Evolutionary conservation across 2,113 vertebrate species (phyloP), one percentile per base, ranked within the genome.

Genomic region (Hymenochirus boettgeri): DNA sequence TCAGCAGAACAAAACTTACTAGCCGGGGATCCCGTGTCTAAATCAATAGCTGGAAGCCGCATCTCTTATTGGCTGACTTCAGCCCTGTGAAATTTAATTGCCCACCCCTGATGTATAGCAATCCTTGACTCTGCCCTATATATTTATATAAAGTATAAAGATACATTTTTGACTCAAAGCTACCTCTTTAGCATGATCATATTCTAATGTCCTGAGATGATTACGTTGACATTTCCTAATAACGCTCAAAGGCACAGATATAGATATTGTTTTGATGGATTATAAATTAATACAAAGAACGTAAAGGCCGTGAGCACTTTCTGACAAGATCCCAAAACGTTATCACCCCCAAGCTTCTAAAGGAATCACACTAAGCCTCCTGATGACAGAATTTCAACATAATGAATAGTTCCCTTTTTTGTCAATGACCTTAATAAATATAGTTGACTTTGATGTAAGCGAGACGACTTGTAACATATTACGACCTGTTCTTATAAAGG

Each of bases 201-300:
- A 13, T 46, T 31, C 27, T 64, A 55, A 27, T 46, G 37, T 64
- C 51, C 61, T 46, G 35, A 18, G 39, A 46, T 18, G 25, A 29
- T n/a, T n/a, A 55, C 23, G 60, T 50, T 42, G 61, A 55, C 61
- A 54, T 63, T 63, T 63, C 37, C 29, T 18, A 24, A 42, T 63
- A 29, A 55, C 35, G 50, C 51, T 64, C 24, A 7, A 26, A 64
- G 61, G 51, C 39, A 35, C 61, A 25, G 10, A 21, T 24, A 29
- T 13, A 33, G 39, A 33, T n/a, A 54, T 42, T 29, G 23, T 39
- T 33, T 39, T 33, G 25, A 13, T 9, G n/a, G 25, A 42, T 62
- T 51, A 62, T 63, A 63, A 21, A 54, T 63, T 53, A 22, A 42
- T 21, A 18, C 33, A 18, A 1, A 45, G 51, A 46, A 26, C 19